Evolutionary conservation across 2,797 vertebrate genomes (phyloP), one percentile per base, ranked within the genome.

Genomic region (Antrozous pallidus): DNA sequence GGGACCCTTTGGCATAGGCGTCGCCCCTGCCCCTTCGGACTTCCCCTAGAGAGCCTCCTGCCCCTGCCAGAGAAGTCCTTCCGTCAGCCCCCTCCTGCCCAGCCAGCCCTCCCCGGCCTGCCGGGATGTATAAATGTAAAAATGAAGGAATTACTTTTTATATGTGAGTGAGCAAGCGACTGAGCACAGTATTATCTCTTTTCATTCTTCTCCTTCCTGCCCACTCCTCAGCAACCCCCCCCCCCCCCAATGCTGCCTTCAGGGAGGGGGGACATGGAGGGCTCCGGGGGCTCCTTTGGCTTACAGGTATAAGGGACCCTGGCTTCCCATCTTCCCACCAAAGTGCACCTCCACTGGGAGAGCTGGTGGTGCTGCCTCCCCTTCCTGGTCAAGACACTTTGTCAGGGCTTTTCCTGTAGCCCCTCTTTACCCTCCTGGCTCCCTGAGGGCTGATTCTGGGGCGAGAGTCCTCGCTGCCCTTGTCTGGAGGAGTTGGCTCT

Each of bases 141-240:
- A 98, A 99, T 99, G 99, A 99, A 99, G 99, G 99, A 99, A 98
- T 98, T 99, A 99, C 99, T 99, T 99, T 97, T 99, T 99, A 98
- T 99, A 99, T 99, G 99, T 99, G 99, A 99, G 96, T 36, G 96
- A 97, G 95, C 96, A 88, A 96, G 96, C 36, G 93, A 96, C 99
- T 99, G 93, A 96, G 99, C 99, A 97, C 97, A 99, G 99, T 99
- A 99, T 99, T 99, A 99, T 99, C 88, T 96, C 95, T 87, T 79
- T 81, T 90, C 96, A 36, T 83, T 95, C 86, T 77, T 81, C 91
- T 99, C 99, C 99, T 98, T 98, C 98, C 99, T 98, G 98, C 98
- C 99, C 98, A 97, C 97, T 97, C 98, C 98, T 98, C 98, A 71
- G 93, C 61, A 91, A 61, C 61, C 90, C 89, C 86, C 96, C n/a